A percentile compares a stretch with the other conserved stretches of the same genome.
phyloP scores from a whole-genome alignment of 2,113 vertebrate genomes.

The Larimichthys polyactis region DNA sequence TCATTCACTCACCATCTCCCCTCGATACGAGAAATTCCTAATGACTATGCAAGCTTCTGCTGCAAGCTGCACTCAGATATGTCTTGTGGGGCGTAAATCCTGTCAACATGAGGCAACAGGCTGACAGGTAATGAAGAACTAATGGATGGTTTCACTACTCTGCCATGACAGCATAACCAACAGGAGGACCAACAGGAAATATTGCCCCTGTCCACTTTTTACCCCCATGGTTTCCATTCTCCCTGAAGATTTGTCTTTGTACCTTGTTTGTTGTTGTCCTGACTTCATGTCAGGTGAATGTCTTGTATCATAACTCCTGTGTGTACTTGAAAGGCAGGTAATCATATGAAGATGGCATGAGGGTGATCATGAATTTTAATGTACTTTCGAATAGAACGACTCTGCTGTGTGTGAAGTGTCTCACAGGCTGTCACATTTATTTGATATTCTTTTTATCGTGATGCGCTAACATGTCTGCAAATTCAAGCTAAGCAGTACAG shows the following conservation, averaged over 20 bases:
- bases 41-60: constrained; percentile 53
- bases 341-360: neutral
- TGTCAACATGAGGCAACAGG: constrained; percentile 71
- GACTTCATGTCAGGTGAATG: constrained; percentile 17
- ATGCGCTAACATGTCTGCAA: neutral
- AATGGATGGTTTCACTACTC: constrained; percentile 78
- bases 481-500: neutral
- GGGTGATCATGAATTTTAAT: constrained; percentile 12
- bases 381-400: neutral
- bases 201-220: constrained; percentile 8
- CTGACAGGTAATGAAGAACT: constrained; percentile 77
- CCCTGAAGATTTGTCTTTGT: neutral
- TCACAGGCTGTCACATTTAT: neutral
- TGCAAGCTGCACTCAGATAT: constrained; percentile 38
- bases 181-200: constrained; percentile 56
- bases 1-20: constrained; percentile 16
- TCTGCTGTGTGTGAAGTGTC: neutral
- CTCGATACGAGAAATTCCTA: constrained; percentile 22
- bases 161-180: constrained; percentile 63
- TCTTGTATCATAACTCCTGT: neutral
- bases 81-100: constrained; percentile 60
- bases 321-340: neutral
- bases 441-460: constrained; percentile 8
- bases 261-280: neutral
- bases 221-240: neutral